A percentile compares a stretch with the other conserved stretches of the same genome.
Evolutionary conservation across 1,140 invertebrate species (phyloP).

Genomic region (Phthorimaea operculella): DNA sequence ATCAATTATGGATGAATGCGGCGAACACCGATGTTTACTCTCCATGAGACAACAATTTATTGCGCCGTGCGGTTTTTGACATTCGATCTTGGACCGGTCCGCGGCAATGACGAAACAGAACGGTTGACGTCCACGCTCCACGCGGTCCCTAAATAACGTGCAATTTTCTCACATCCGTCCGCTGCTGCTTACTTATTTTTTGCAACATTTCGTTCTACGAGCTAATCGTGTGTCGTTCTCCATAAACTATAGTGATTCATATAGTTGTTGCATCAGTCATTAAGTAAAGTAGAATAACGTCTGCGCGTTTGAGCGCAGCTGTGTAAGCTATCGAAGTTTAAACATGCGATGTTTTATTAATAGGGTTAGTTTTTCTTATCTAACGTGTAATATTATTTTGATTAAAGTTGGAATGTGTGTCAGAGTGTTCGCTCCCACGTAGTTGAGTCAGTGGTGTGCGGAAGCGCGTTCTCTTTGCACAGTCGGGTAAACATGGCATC

Average conservation of each 20-base stretch:
- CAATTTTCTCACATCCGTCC: background rate
- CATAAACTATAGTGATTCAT: slow-evolving; percentile 35
- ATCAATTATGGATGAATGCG: slow-evolving; percentile 67
- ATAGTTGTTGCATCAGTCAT: slow-evolving; percentile 47
- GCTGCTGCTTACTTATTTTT: background rate
- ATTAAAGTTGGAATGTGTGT: background rate
- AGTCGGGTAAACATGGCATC: background rate
- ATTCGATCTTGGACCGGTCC: slow-evolving; percentile 45
- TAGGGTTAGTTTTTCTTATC: too few species aligned
- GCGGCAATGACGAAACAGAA: slow-evolving; percentile 33
- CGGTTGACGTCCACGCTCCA: slow-evolving; percentile 17
- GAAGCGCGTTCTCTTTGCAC: background rate
- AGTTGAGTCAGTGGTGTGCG: slow-evolving; percentile 2
- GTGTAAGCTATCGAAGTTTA: slow-evolving; percentile 28
- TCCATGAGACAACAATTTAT: slow-evolving; percentile 64
- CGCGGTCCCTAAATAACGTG: background rate
- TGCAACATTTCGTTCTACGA: background rate
- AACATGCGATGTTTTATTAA: too few species aligned
- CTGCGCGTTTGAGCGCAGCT: slow-evolving; percentile 35
- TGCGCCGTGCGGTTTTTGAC: slow-evolving; percentile 63
- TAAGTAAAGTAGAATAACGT: slow-evolving; percentile 40
- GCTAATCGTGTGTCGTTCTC: background rate
- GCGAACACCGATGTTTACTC: slow-evolving; percentile 61
- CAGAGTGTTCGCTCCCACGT: background rate
- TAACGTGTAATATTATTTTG: too few species aligned